Percentiles rank a stretch among this genome's conserved stretches.
Evolutionary conservation across 2,888 invertebrate genomes (phyloP).

Genomic region (Acronicta psi): DNA sequence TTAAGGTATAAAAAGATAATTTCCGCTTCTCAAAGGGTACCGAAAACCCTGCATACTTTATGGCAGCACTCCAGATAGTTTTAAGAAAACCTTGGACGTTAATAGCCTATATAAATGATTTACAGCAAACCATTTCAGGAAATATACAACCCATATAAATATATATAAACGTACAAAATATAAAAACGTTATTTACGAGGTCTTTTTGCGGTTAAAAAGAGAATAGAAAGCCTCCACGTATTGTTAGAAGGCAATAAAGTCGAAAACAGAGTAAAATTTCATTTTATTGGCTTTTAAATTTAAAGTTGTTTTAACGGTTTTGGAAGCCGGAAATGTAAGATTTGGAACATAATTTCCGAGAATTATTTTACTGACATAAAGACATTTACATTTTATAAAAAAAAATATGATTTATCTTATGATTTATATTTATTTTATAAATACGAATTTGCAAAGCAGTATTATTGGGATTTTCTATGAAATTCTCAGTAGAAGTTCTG

Average conservation of each 20-base stretch:
- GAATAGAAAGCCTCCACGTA: conserved; percentile 55
- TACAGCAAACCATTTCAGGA: conserved; percentile 72
- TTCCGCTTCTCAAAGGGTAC: conserved; percentile 45
- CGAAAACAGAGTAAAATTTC: conserved; percentile 48
- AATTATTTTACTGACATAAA: conserved; percentile 17
- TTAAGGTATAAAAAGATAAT: conserved; percentile 20
- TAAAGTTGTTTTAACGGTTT: conserved; percentile 36
- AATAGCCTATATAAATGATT: conserved; percentile 78
- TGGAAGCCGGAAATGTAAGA: conserved; percentile 45
- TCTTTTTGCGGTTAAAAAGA: conserved; percentile 67
- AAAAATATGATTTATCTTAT: background rate
- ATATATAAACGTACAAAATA: conserved; percentile 54
- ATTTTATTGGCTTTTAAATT: conserved; percentile 47
- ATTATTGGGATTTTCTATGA: too few species aligned
- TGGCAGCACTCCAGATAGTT: conserved; percentile 53
- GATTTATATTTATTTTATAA: conserved; percentile 4
- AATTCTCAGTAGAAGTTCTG: too few species aligned
- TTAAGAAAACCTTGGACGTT: conserved; percentile 74
- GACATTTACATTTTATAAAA: background rate
- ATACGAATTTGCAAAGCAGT: too few species aligned
- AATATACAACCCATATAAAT: conserved; percentile 60
- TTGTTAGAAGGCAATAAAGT: conserved; percentile 60
- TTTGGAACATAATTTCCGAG: conserved; percentile 9
- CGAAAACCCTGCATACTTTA: conserved; percentile 26
- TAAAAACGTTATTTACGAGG: conserved; percentile 72